phyloP scores from a whole-genome alignment of 2,113 vertebrate genomes.

The Synodontis membranacea region DNA sequence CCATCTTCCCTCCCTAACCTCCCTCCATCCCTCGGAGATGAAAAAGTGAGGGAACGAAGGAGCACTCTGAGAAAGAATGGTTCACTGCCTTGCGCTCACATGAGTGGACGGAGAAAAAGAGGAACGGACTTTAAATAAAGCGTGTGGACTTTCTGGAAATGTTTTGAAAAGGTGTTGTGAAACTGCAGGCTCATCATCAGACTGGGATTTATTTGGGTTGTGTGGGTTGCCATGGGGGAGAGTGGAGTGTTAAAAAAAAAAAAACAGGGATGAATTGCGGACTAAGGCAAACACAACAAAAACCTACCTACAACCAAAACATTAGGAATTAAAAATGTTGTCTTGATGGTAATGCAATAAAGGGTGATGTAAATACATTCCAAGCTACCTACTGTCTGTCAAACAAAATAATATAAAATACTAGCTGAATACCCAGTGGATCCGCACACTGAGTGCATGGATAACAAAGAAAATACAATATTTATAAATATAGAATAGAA shows the following conservation, averaged over 20 bases:
- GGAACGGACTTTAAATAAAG: slow-evolving; percentile 46
- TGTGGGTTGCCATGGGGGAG: slow-evolving; percentile 44
- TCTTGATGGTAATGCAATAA: background rate
- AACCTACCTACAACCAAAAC: background rate
- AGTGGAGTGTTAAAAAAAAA: slow-evolving; percentile 28
- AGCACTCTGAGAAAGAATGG: slow-evolving; percentile 20
- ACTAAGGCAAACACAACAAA: background rate
- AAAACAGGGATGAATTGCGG: background rate
- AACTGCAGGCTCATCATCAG: slow-evolving; percentile 41
- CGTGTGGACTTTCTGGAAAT: slow-evolving; percentile 34
- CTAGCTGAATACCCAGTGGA: background rate
- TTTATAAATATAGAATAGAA: too few relatives aligned
- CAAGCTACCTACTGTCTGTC: background rate
- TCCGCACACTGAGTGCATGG: too few relatives aligned
- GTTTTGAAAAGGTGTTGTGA: slow-evolving; percentile 50
- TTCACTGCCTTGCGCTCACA: background rate
- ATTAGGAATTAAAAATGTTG: background rate
- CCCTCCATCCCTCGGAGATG: background rate
- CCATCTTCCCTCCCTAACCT: background rate
- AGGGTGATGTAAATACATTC: background rate
- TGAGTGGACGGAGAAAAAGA: slow-evolving; percentile 39
- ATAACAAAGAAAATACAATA: too few relatives aligned
- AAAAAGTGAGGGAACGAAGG: slow-evolving; percentile 14
- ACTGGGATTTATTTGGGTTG: slow-evolving; percentile 46
- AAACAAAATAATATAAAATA: background rate